These are phyloP conservation scores for Leucoraja erinaceus DNA, from an alignment of 2,113 vertebrate genomes.

Conservation along the genomic window DNA sequence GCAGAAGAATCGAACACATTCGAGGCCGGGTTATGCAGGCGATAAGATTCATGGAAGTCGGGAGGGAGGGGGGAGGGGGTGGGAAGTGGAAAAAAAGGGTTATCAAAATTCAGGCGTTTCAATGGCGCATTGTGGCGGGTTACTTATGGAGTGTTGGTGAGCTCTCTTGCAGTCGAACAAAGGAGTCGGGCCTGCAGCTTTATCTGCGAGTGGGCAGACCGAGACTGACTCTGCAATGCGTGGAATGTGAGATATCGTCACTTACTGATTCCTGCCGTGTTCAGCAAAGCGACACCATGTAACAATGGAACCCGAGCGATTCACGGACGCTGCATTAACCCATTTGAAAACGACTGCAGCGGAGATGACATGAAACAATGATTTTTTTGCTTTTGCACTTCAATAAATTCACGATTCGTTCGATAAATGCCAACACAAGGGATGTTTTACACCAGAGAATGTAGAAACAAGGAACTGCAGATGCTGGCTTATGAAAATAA, in stretches of 20 bases:
- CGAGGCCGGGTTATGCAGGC: background rate
- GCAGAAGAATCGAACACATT: background rate
- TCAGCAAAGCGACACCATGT: slow-evolving; percentile 20
- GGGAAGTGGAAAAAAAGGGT: background rate
- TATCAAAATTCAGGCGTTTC: background rate
- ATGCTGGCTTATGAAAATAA: too few species aligned
- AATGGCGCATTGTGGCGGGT: background rate
- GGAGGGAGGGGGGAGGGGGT: too few species aligned
- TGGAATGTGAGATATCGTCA: slow-evolving; percentile 8
- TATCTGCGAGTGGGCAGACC: slow-evolving; percentile 2
- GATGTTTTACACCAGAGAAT: too few species aligned
- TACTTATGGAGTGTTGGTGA: background rate
- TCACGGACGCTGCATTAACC: slow-evolving; percentile 3
- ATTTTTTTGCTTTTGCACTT: background rate
- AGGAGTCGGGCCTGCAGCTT: too few species aligned
- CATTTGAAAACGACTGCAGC: background rate
- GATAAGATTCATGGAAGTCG: background rate
- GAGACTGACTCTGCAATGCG: slow-evolving; percentile 15
- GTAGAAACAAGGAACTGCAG: too few species aligned
- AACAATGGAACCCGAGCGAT: background rate
- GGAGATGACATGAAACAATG: background rate
- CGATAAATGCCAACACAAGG: background rate
- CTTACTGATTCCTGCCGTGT: background rate
- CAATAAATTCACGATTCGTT: background rate
- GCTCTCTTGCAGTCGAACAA: background rate